Evolutionary conservation across 2,797 vertebrate genomes (phyloP).

Genomic region (Anguilla megastoma): DNA sequence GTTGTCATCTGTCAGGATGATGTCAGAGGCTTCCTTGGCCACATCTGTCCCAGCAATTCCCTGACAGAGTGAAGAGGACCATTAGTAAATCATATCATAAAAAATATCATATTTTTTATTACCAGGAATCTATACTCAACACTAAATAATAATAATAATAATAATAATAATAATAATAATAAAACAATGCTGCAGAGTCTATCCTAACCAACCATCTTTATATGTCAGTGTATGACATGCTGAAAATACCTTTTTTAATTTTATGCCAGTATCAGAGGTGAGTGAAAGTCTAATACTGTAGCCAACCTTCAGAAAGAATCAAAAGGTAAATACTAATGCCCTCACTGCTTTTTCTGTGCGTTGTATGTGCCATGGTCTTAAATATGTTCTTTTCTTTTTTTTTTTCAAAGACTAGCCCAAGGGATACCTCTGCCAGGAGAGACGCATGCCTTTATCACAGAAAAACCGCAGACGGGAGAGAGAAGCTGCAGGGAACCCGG

Average conservation of each 20-base stretch:
- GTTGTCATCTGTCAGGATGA: conserved; percentile 97
- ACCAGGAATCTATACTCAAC: not conserved
- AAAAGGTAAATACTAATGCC: not conserved
- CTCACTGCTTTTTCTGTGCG: not conserved
- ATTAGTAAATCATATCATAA: not conserved
- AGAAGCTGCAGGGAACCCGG: not conserved
- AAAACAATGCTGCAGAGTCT: not conserved
- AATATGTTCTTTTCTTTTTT: not conserved
- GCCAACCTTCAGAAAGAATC: not conserved
- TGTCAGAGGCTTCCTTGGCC: conserved; percentile 97
- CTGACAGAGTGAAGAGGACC: conserved; percentile 60
- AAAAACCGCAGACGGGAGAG: not conserved
- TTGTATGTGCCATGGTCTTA: not conserved
- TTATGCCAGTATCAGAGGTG: not conserved
- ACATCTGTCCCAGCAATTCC: conserved; percentile 97
- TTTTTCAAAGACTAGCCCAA: conserved; percentile 33
- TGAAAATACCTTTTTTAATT: not conserved
- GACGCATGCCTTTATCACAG: not conserved
- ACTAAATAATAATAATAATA: not conserved
- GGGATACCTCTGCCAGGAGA: not conserved
- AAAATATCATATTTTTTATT: not conserved
- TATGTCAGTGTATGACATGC: not conserved
- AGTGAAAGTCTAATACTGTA: not conserved
- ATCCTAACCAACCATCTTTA: not conserved
- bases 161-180: not conserved